phyloP scores from a whole-genome alignment of 2,888 invertebrate species.

The Scaptomyza polygonia region DNA sequence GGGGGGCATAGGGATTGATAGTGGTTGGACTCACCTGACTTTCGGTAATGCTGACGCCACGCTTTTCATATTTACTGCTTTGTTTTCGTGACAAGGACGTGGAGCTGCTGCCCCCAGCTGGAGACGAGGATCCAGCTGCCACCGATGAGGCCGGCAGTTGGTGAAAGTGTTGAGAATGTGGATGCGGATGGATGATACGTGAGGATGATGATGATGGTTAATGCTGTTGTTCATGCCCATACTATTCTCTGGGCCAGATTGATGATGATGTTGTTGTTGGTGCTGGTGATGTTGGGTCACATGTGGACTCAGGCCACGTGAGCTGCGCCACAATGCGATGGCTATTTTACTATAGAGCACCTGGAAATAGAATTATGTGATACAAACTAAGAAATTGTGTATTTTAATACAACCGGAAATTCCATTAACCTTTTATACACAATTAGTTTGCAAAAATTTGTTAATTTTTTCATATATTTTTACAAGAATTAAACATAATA shows the following conservation, averaged over 20 bases:
- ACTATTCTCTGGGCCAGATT: slow-evolving; percentile 66
- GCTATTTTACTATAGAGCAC: slow-evolving; percentile 93
- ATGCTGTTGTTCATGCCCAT: slow-evolving; percentile 81
- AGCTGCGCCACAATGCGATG: slow-evolving; percentile 92
- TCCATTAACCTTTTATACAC: neutral
- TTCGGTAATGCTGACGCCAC: slow-evolving; percentile 84
- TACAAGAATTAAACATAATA: too few relatives aligned
- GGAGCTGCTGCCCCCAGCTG: slow-evolving; percentile 63
- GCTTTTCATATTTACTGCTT: slow-evolving; percentile 85
- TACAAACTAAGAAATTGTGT: neutral
- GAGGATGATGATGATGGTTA: slow-evolving; percentile 72
- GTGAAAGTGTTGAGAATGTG: slow-evolving; percentile 48
- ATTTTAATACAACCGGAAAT: neutral
- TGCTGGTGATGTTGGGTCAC: slow-evolving; percentile 80
- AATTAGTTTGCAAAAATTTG: neutral
- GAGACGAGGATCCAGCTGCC: slow-evolving; percentile 32
- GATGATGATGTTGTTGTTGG: slow-evolving; percentile 49
- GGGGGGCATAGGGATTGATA: slow-evolving; percentile 3
- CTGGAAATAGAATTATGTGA: slow-evolving; percentile 80
- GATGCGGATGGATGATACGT: slow-evolving; percentile 49
- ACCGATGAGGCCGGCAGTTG: slow-evolving; percentile 13
- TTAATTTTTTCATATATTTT: neutral
- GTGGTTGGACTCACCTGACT: slow-evolving; percentile 82
- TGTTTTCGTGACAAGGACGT: slow-evolving; percentile 83
- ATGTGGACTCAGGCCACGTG: slow-evolving; percentile 87